Conservation (phyloP, 2,797 vertebrate species). For the Hippoglossus hippoglossus region DNA sequence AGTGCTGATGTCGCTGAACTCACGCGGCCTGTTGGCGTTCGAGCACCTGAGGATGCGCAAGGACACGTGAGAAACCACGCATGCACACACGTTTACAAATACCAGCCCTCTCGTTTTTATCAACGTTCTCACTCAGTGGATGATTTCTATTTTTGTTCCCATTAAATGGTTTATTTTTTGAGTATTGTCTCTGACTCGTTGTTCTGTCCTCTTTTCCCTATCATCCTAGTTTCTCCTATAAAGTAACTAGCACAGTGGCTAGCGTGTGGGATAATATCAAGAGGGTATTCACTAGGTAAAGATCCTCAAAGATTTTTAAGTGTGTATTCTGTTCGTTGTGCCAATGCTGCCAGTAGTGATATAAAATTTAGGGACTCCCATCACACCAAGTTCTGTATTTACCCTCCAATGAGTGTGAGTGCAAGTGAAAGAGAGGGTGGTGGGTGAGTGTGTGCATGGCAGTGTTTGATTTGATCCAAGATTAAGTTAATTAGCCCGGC, state of each 20-base stretch:
- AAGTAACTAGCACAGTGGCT: conserved; percentile 96
- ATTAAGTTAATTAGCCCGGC: conserved; percentile 7
- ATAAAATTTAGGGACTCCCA: conserved; percentile 50
- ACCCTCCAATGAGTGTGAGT: conserved; percentile 49
- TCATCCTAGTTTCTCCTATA: conserved; percentile 94
- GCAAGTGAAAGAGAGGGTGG: conserved; percentile 26
- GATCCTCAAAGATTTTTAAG: conserved; percentile 78
- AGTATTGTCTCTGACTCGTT: conserved; percentile 83
- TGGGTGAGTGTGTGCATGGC: conserved; percentile 60
- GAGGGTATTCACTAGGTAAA: conserved; percentile 98
- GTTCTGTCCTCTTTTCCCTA: conserved; percentile 83
- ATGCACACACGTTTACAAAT: conserved; percentile 56
- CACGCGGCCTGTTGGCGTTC: conserved; percentile 91
- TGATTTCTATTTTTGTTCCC: conserved; percentile 78
- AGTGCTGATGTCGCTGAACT: conserved; percentile 94
- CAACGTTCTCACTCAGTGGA: conserved; percentile 66
- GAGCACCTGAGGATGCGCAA: conserved; percentile 92
- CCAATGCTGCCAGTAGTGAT: conserved; percentile 73
- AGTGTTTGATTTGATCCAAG: conserved; percentile 44
- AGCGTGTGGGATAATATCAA: conserved; percentile 97
- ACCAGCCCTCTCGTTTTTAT: conserved; percentile 49
- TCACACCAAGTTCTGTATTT: conserved; percentile 48
- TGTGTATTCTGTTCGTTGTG: conserved; percentile 82
- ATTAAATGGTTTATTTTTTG: conserved; percentile 80
- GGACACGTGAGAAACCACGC: conserved; percentile 91